Conservation (phyloP, 2,797 vertebrate species). For the Lepidocolaptes lacrymiger region DNA sequence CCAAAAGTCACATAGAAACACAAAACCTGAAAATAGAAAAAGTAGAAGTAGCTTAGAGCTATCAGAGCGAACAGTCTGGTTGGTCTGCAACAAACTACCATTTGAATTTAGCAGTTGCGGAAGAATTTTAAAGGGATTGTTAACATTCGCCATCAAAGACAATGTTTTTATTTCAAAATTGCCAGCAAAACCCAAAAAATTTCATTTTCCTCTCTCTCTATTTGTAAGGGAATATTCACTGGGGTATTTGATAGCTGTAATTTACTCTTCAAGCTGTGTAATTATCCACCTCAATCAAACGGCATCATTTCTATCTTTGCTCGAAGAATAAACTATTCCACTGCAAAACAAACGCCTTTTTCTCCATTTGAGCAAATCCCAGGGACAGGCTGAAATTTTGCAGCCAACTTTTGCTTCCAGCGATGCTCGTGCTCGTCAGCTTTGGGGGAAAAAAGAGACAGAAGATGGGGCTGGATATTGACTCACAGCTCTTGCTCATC, state of each 20-base stretch:
- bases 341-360: constrained; percentile 12
- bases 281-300: constrained; percentile 63
- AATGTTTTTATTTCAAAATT: constrained; percentile 62
- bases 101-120: neutral
- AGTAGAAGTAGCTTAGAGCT: neutral
- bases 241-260: constrained; percentile 63
- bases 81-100: neutral
- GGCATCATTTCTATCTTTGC: constrained; percentile 17
- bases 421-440: rapidly evolving
- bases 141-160: constrained; percentile 11
- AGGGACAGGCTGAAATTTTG: neutral
- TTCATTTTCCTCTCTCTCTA: constrained; percentile 24
- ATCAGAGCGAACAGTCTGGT: neutral
- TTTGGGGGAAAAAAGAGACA: neutral
- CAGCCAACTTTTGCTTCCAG: neutral
- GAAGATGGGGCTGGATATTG: neutral
- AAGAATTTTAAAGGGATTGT: constrained; percentile 4
- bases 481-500: neutral
- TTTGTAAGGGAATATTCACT: constrained; percentile 49
- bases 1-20: neutral
- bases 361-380: neutral
- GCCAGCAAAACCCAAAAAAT: constrained; percentile 48
- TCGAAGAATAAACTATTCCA: constrained; percentile 26
- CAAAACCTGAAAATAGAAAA: neutral
- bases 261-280: constrained; percentile 58